phyloP scores from a whole-genome alignment of 2,113 vertebrate species.

The Zingel zingel region DNA sequence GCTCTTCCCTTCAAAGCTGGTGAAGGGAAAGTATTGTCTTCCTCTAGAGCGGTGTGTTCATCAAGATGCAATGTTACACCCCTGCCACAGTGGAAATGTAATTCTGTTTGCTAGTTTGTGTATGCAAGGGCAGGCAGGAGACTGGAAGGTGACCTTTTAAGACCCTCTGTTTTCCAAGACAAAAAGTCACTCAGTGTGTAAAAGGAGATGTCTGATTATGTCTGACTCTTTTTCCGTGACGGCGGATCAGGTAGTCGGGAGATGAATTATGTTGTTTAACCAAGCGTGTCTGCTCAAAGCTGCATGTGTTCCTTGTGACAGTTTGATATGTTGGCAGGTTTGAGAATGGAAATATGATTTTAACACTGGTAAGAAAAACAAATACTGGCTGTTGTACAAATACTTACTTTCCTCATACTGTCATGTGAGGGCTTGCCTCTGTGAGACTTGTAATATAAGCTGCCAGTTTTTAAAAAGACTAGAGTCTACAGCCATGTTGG shows the following conservation, averaged over 20 bases:
- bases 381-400: background rate
- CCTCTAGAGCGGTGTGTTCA: background rate
- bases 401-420: background rate
- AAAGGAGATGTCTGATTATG: slow-evolving; percentile 27
- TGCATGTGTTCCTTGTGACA: background rate
- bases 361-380: background rate
- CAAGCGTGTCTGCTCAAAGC: slow-evolving; percentile 9
- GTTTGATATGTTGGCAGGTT: slow-evolving; percentile 20
- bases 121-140: slow-evolving; percentile 6
- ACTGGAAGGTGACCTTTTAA: slow-evolving; percentile 18
- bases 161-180: slow-evolving; percentile 23
- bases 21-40: slow-evolving; percentile 7
- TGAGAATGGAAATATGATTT: slow-evolving; percentile 4
- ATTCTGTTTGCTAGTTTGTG: slow-evolving; percentile 30
- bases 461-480: background rate
- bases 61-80: slow-evolving; percentile 28
- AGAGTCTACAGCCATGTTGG: background rate
- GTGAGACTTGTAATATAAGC: background rate
- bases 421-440: slow-evolving; percentile 16
- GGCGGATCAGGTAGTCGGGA: background rate
- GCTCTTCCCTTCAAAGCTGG: slow-evolving; percentile 6
- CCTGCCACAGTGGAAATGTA: slow-evolving; percentile 35
- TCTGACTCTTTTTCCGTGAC: slow-evolving; percentile 26
- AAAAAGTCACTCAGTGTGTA: background rate
- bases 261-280: slow-evolving; percentile 14